A percentile compares a stretch with the other conserved stretches of the same genome.
These are phyloP conservation scores for Orthonychiurus folsomi DNA, from an alignment of 2,888 invertebrate genomes.

Conservation along the genomic window DNA sequence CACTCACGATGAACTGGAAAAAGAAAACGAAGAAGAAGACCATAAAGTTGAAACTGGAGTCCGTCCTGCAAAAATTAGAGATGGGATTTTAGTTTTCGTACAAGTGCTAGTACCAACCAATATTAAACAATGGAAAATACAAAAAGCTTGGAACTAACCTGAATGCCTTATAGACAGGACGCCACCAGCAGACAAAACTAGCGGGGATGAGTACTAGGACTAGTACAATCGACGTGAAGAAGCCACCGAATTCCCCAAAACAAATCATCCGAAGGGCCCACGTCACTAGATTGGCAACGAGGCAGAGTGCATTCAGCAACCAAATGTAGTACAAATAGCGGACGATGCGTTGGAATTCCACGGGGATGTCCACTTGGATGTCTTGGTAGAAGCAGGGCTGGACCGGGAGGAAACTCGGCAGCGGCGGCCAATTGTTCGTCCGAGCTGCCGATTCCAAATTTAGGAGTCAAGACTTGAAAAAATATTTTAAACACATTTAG, in stretches of 20 bases:
- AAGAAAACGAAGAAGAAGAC: conserved; percentile 98
- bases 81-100: background rate
- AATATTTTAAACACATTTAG: background rate
- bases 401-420: conserved; percentile 83
- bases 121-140: background rate
- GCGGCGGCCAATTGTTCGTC: conserved; percentile 96
- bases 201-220: conserved; percentile 85
- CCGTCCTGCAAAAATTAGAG: conserved; percentile 58
- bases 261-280: conserved; percentile 67
- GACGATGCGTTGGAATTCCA: conserved; percentile 94
- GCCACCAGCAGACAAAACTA: conserved; percentile 97
- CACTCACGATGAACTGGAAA: conserved; percentile 82
- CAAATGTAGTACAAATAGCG: conserved; percentile 90
- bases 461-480: conserved; percentile 2
- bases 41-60: conserved; percentile 99
- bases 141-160: conserved; percentile 46
- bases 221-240: conserved; percentile 83
- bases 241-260: conserved; percentile 52
- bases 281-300: conserved; percentile 77
- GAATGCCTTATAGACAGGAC: conserved; percentile 98
- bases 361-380: conserved; percentile 94
- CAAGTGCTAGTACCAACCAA: background rate
- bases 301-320: conserved; percentile 83
- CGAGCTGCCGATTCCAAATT: conserved; percentile 50
- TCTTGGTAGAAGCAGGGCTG: conserved; percentile 99